A percentile compares a stretch with the other conserved stretches of the same genome.
phyloP scores from a whole-genome alignment of 2,113 vertebrate species.

The Serilophus lunatus region DNA sequence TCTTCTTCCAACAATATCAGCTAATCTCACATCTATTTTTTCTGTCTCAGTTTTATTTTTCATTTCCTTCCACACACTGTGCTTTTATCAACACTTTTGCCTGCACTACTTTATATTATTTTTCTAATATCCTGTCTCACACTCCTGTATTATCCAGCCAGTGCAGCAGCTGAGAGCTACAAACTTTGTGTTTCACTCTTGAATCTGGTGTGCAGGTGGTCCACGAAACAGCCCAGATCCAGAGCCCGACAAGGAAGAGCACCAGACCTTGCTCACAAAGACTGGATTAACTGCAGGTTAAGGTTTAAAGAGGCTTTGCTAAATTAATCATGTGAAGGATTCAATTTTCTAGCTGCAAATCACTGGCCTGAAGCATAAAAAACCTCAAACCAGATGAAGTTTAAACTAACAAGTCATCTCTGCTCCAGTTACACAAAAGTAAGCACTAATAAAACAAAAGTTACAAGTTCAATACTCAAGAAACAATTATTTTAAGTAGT shows the following conservation, averaged over 20 bases:
- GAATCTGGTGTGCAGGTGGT: neutral
- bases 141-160: neutral
- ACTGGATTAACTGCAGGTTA: conserved; percentile 40
- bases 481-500: neutral
- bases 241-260: neutral
- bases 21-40: conserved; percentile 48
- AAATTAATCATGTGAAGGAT: neutral
- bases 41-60: conserved; percentile 4
- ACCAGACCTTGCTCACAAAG: conserved; percentile 6
- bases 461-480: neutral
- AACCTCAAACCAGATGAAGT: neutral
- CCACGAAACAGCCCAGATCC: neutral
- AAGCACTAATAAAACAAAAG: neutral
- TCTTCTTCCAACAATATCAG: neutral
- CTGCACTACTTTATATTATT: neutral
- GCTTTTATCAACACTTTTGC: conserved; percentile 19
- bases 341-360: conserved; percentile 21
- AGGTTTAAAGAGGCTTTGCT: conserved; percentile 47
- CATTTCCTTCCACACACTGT: conserved; percentile 19
- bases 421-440: neutral
- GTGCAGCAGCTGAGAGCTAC: neutral
- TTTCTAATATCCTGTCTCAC: conserved; percentile 47
- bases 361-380: neutral
- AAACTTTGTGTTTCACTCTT: neutral
- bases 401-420: neutral